These are phyloP conservation scores for Decapterus maruadsi DNA, from an alignment of 2,797 vertebrate genomes.

Conservation along the genomic window DNA sequence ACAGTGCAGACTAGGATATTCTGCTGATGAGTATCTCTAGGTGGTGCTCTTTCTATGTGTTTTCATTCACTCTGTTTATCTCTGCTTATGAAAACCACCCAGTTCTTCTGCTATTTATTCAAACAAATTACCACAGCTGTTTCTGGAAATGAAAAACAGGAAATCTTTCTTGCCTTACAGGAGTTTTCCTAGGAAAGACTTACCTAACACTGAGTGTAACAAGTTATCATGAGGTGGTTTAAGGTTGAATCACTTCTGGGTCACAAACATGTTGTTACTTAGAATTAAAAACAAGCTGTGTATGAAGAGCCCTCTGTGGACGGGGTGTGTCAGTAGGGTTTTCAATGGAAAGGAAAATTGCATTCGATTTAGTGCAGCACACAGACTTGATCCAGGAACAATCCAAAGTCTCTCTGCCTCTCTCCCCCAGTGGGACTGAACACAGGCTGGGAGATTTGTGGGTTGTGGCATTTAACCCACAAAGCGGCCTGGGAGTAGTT, in stretches of 20 bases:
- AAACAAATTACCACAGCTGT: conserved; percentile 14
- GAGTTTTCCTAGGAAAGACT: conserved; percentile 33
- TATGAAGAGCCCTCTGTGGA: conserved; percentile 17
- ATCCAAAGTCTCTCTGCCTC: conserved; percentile 36
- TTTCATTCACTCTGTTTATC: background rate
- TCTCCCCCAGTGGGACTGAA: conserved; percentile 54
- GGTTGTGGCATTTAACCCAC: conserved; percentile 78
- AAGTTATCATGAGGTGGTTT: background rate
- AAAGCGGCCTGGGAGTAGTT: conserved; percentile 68
- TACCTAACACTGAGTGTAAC: background rate
- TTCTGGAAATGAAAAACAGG: conserved; percentile 24
- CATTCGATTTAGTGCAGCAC: conserved; percentile 53
- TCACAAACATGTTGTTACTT: conserved; percentile 12
- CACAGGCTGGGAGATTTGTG: conserved; percentile 72
- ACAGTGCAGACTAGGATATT: background rate
- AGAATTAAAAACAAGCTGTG: conserved; percentile 31
- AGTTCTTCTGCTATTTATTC: conserved; percentile 21
- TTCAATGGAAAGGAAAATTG: conserved; percentile 58
- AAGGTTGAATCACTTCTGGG: conserved; percentile 15
- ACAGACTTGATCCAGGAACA: conserved; percentile 56
- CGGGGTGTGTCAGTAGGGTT: conserved; percentile 28
- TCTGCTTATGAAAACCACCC: conserved; percentile 13
- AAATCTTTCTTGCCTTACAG: conserved; percentile 23
- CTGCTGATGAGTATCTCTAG: conserved; percentile 14
- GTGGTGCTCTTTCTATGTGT: conserved; percentile 17